A percentile compares a stretch with the other conserved stretches of the same genome.
phyloP scores from a whole-genome alignment of 2,113 vertebrate species.

The Crotalus tigris region DNA sequence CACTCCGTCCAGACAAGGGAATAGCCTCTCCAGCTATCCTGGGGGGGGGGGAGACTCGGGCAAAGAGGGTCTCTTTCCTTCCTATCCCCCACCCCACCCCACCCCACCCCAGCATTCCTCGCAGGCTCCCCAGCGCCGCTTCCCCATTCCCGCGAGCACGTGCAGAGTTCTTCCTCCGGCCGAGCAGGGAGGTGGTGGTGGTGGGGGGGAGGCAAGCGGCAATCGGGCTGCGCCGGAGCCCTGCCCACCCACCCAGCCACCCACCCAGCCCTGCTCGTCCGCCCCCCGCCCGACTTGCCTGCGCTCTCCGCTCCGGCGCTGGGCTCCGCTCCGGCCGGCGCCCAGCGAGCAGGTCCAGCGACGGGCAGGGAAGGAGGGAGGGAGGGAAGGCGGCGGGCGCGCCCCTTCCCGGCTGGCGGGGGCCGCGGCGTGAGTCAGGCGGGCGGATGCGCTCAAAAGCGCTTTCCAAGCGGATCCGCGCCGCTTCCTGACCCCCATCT shows the following conservation, averaged over 20 bases:
- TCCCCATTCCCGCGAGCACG: background rate
- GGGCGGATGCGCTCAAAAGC: background rate
- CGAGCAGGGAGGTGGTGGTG: no score
- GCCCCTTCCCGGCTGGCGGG: background rate
- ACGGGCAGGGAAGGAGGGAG: background rate
- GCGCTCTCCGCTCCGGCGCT: background rate
- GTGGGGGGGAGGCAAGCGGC: background rate
- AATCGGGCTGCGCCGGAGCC: background rate
- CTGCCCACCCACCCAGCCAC: accelerated
- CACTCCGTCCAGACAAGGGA: background rate
- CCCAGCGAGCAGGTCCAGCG: background rate
- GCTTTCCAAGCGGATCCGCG: background rate
- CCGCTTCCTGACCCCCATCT: background rate
- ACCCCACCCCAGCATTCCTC: no score
- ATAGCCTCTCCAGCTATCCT: background rate
- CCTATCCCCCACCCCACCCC: background rate
- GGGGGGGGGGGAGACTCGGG: background rate
- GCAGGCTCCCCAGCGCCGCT: background rate
- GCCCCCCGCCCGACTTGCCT: background rate
- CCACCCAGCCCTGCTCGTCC: no score
- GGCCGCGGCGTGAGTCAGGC: background rate
- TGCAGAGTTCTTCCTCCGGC: background rate
- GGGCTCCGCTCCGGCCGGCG: background rate
- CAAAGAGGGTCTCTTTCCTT: background rate
- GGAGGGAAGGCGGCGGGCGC: background rate